A percentile compares a stretch with the other conserved stretches of the same genome.
These are phyloP conservation scores for Watersipora subatra DNA, from an alignment of 1,140 invertebrate genomes.

Conservation along the genomic window DNA sequence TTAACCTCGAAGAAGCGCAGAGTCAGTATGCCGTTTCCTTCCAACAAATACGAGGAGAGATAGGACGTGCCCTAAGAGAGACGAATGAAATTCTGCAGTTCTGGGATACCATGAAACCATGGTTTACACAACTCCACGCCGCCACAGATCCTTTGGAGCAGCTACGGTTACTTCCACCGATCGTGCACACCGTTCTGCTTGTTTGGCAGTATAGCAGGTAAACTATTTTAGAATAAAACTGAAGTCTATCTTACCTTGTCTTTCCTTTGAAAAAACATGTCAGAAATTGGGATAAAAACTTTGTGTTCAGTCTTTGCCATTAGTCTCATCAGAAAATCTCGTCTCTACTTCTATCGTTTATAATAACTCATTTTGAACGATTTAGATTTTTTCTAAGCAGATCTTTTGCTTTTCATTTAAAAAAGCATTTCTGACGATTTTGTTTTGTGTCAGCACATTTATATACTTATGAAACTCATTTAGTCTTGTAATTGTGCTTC, in stretches of 20 bases:
- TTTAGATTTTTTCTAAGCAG: too few relatives aligned
- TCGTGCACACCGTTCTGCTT: slow-evolving; percentile 32
- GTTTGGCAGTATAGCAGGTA: slow-evolving; percentile 38
- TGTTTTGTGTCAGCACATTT: too few relatives aligned
- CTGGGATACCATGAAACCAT: slow-evolving; percentile 27
- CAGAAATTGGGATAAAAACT: not conserved
- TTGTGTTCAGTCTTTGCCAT: too few relatives aligned
- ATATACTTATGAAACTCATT: too few relatives aligned
- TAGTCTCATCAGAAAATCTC: too few relatives aligned
- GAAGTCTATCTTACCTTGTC: not conserved
- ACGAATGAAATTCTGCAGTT: slow-evolving; percentile 32
- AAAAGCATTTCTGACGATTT: too few relatives aligned
- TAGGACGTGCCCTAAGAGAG: slow-evolving; percentile 30
- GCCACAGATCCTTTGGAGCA: slow-evolving; percentile 23
- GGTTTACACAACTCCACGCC: slow-evolving; percentile 27
- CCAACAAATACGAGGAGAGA: slow-evolving; percentile 29
- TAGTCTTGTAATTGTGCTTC: too few relatives aligned
- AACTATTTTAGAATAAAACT: slow-evolving; percentile 10
- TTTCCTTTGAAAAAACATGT: not conserved
- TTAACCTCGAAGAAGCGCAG: slow-evolving; percentile 33
- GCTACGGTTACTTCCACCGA: slow-evolving; percentile 29
- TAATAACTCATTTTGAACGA: too few relatives aligned
- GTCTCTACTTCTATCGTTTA: too few relatives aligned
- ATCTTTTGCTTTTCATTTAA: too few relatives aligned
- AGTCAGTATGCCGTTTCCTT: slow-evolving; percentile 37